A percentile compares a stretch with the other conserved stretches of the same genome.
These are phyloP conservation scores for Spea multiplicata DNA, from an alignment of 2,113 vertebrate species.

Conservation along the genomic window DNA sequence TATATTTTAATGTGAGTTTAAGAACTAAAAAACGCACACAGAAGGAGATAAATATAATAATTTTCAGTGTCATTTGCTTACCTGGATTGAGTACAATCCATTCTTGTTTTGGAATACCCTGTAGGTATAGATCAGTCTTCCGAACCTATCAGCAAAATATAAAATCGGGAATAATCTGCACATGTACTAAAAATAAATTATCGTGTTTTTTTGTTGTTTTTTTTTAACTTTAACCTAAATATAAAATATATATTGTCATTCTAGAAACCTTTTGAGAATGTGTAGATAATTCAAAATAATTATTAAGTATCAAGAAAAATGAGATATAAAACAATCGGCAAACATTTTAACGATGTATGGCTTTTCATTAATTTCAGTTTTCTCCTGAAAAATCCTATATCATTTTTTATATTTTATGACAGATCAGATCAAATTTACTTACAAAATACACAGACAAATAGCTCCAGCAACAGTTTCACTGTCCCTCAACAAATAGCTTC, in stretches of 20 bases:
- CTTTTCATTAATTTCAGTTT: too few species aligned
- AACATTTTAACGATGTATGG: too few species aligned
- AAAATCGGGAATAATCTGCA: background rate
- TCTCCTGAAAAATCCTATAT: too few species aligned
- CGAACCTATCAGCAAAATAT: conserved; percentile 63
- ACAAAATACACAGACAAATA: conserved; percentile 88
- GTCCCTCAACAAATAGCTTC: conserved; percentile 81
- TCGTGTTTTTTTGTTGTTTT: too few species aligned
- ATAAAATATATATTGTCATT: too few species aligned
- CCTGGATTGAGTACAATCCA: conserved; percentile 66
- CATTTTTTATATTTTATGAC: too few species aligned
- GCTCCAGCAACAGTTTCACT: conserved; percentile 81
- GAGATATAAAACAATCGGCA: too few species aligned
- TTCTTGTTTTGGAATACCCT: conserved; percentile 65
- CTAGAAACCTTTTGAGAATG: too few species aligned
- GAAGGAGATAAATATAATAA: background rate
- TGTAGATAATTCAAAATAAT: too few species aligned
- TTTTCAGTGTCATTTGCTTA: conserved; percentile 33
- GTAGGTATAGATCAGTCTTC: conserved; percentile 72
- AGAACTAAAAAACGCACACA: background rate
- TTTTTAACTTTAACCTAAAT: too few species aligned
- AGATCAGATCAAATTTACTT: conserved; percentile 64
- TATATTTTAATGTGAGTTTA: background rate
- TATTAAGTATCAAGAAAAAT: too few species aligned
- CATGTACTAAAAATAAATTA: too few species aligned